Base-by-base conservation (phyloP, 2,113 vertebrate genomes). In the Saguinus midas region DNA sequence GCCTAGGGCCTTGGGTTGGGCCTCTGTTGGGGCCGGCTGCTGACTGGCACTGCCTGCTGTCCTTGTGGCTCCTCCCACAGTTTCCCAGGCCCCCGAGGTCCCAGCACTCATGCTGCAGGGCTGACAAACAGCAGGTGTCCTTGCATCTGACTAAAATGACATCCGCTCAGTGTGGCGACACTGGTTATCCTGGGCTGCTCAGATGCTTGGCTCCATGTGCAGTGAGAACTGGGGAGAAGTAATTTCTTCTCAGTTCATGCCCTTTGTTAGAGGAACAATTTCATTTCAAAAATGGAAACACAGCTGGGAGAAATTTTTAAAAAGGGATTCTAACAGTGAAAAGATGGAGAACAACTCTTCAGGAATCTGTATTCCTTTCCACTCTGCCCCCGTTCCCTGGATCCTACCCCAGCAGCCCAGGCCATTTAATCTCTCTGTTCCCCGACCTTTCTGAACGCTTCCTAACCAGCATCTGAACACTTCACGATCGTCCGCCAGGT, bases 101-200 rank as follows among this genome's bases (percentile, higher is more conserved):
- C 72, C 1, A 0, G 4, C 16, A 84, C 13, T 4, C n/a, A 8
- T 18, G 8, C 7, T 0, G 20, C 43, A 32, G 5, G 9, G 72
- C 21, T n/a, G 0, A 6, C n/a, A 85, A 40, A 14, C 6, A 29
- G n/a, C 50, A 13, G 10, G n/a, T 61, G 16, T 64, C 57, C 73
- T n/a, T 64, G 70, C 11, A 2, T 17, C 32, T 12, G 43, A 29
- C 4, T 10, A 27, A 64, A 48, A 20, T 2, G 18, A 18, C 4
- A 10, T 32, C 35, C 20, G 6, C 72, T 81, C 0, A 0, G 0
- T 1, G n/a, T 5, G 32, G 52, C 12, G 0, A 58, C 4, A 3
- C 0, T 0, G 25, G 40, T 72, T 20, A 11, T 52, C 52, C 37
- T 1, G 12, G 21, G 72, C 40, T 20, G 72, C 40, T 58, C 87